phyloP scores from a whole-genome alignment of 2,888 invertebrate species.

The Aleiodes alternator region DNA sequence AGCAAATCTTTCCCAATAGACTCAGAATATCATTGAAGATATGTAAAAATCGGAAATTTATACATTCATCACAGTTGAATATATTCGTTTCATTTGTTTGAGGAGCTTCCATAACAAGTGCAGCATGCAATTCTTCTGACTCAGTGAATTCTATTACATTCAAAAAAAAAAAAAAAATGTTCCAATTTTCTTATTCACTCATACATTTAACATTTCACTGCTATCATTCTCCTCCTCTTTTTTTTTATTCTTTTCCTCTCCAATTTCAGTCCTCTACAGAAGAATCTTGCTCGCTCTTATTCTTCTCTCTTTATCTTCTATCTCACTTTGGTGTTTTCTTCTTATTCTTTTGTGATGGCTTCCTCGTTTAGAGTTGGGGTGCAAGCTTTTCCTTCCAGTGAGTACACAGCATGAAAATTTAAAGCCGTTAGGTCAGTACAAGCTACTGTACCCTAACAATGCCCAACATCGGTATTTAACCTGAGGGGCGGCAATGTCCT shows the following conservation, averaged over 20 bases:
- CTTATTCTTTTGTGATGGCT: slow-evolving; percentile 9
- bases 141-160: slow-evolving; percentile 64
- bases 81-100: slow-evolving; percentile 43
- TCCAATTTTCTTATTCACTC: slow-evolving; percentile 48
- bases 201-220: slow-evolving; percentile 11
- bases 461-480: slow-evolving; percentile 65
- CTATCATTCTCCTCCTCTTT: slow-evolving; percentile 8
- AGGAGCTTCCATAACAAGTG: slow-evolving; percentile 55
- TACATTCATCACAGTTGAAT: slow-evolving; percentile 13
- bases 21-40: slow-evolving; percentile 2
- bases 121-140: slow-evolving; percentile 53
- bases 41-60: slow-evolving; percentile 5
- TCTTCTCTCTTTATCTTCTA: slow-evolving; percentile 8
- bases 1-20: neutral
- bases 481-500: slow-evolving; percentile 38
- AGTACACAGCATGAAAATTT: slow-evolving; percentile 64
- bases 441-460: slow-evolving; percentile 60
- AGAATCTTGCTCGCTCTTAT: slow-evolving; percentile 12
- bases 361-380: slow-evolving; percentile 17
- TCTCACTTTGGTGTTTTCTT: slow-evolving; percentile 22
- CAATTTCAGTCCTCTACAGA: slow-evolving; percentile 19
- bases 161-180: slow-evolving; percentile 58
- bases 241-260: slow-evolving; percentile 27
- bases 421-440: slow-evolving; percentile 65
- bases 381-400: slow-evolving; percentile 43